phyloP scores from a whole-genome alignment of 2,888 invertebrate genomes.

The Dynastes hyllus region DNA sequence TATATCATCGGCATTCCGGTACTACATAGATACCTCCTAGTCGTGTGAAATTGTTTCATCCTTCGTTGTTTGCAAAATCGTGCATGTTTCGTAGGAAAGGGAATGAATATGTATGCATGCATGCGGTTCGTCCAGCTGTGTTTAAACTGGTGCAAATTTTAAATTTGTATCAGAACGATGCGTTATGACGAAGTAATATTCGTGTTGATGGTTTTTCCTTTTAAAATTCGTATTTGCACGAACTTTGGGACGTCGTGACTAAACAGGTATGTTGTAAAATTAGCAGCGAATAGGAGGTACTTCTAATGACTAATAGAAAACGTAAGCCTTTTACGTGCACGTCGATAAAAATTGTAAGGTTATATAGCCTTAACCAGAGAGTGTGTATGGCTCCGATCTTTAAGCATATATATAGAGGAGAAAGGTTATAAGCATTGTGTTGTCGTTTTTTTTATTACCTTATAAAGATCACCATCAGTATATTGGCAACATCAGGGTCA shows the following conservation, averaged over 20 bases:
- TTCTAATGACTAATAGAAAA: slow-evolving; percentile 45
- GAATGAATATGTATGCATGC: background rate
- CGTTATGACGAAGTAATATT: background rate
- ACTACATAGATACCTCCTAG: slow-evolving; percentile 22
- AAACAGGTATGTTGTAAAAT: slow-evolving; percentile 44
- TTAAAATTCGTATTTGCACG: slow-evolving; percentile 1
- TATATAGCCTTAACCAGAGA: slow-evolving; percentile 22
- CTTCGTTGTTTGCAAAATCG: background rate
- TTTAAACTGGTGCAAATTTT: slow-evolving; percentile 4
- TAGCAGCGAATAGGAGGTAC: slow-evolving; percentile 41
- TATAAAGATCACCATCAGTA: slow-evolving; percentile 45
- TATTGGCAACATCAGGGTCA: slow-evolving; percentile 47
- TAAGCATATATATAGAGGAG: slow-evolving; percentile 25
- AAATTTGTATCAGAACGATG: background rate
- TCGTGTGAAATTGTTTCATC: slow-evolving; percentile 28
- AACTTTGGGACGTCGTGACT: slow-evolving; percentile 41
- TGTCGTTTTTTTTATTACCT: slow-evolving; percentile 49
- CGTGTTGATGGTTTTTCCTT: slow-evolving; percentile 2
- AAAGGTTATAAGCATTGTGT: slow-evolving; percentile 48
- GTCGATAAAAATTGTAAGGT: slow-evolving; percentile 39
- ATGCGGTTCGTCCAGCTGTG: background rate
- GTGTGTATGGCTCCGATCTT: slow-evolving; percentile 5
- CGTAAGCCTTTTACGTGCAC: slow-evolving; percentile 43
- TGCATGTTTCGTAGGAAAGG: background rate
- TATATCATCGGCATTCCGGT: slow-evolving; percentile 26